Evolutionary conservation across 1,140 invertebrate species (phyloP), one percentile per base, ranked within the genome.

Genomic region (Temnothorax curvispinosus): DNA sequence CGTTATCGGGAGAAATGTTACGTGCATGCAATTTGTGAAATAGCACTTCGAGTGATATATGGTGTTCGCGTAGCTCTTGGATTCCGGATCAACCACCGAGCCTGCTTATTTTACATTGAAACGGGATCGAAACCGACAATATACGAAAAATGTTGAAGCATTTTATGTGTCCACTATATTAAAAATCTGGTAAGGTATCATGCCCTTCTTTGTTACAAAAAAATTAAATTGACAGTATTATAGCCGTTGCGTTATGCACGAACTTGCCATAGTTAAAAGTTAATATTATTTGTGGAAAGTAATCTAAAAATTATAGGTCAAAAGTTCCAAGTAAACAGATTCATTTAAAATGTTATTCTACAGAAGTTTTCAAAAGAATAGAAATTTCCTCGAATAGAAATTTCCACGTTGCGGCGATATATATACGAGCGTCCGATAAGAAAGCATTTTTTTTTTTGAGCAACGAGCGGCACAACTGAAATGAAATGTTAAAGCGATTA

Each of bases 1-100:
- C 38, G 80, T 84, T 84, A 84, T 84, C 80, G 80, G 80, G 54
- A 84, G 80, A 84, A 75, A 84, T 75, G 80, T 82, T 82, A 74
- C 67, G 80, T 60, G 80, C 80, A 60, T 84, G 80, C 69, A 84
- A 84, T 75, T 84, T 84, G 80, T 74, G 69, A 84, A 84, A 62
- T 84, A 74, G 80, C 80, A 47, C 54, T 60, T 54, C 27, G 69
- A 54, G 69, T 84, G 80, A 84, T 75, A 54, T 75, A 84, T 69
- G 47, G 69, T 9, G 32, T 58, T 56, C 78, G 69, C 44, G 80
- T 41, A 62, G 35, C 80, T 60, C 54, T 41, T 41, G 47, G 47
- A 81, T 69, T 81, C 54, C 80, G 54, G 80, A 58, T 62, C 69
- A 67, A 27, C 35, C 56, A 32, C 13, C 15, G 54, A 38, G 41